Evolutionary conservation across 2,113 vertebrate genomes (phyloP), one percentile per base, ranked within the genome.

Genomic region (Melanotaenia duboulayi): DNA sequence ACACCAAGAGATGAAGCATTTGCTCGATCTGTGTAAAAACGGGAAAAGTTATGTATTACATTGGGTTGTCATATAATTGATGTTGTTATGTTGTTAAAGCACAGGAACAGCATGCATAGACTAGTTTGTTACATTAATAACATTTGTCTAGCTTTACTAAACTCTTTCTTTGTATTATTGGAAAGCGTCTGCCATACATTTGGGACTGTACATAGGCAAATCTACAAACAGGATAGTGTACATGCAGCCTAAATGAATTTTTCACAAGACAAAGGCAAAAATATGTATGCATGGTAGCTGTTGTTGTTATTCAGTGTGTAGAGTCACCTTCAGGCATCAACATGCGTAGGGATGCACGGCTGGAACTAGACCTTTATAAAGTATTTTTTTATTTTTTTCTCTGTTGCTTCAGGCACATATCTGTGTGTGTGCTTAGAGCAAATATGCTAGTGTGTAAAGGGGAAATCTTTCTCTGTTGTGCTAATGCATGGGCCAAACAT

Each of bases 1-100:
- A 96, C 96, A 94, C 97, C 97, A 94, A 98, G 96, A 93, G 97
- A 99, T 93, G 97, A 98, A 92, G 95, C 95, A 95, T 97, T 99
- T 95, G 95, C 96, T 95, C 95, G 96, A 95, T 96, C 97, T 99
- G 96, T 92, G 94, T 94, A 88, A 87, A 93, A 85, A 94, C 85
- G 87, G 95, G 94, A 96, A 90, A 97, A 92, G 95, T 94, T 87
- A 96, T 79, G 81, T 57, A 80, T 91, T 83, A 86, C 68, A 78
- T 67, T 91, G 92, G 90, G 91, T 93, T 93, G 92, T 95, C 94
- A 94, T 64, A 93, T 93, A 87, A 68, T 81, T 93, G 87, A 90
- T 93, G 86, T 72, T 91, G 86, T 76, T 69, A 78, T 70, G 60
- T 42, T 65, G 46, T 72, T 88, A 82, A 83, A 80, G 91, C 91